phyloP scores from a whole-genome alignment of 1,140 invertebrate species.

The Drosophila dunni region DNA sequence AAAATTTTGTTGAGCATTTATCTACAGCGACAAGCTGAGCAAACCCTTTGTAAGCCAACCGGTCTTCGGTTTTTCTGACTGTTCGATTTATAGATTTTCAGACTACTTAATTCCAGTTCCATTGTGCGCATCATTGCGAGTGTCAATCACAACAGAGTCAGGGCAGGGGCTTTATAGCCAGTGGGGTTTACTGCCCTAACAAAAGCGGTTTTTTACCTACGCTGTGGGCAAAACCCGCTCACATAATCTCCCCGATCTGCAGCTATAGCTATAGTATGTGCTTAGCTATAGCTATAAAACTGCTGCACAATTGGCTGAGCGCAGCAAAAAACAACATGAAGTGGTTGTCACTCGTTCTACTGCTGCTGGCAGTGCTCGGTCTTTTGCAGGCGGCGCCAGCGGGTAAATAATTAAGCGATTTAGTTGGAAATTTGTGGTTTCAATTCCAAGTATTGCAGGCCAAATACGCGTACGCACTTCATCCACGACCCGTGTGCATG shows the following conservation, averaged over 20 bases:
- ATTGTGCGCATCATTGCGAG: no score
- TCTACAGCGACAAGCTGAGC: no score
- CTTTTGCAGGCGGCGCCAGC: constrained; percentile 21
- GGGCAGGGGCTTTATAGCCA: no score
- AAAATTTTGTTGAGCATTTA: no score
- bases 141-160: no score
- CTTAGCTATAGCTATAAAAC: constrained; percentile 9
- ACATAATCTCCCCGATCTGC: background rate
- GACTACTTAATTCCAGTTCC: no score
- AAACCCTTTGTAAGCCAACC: no score
- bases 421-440: background rate
- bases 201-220: background rate
- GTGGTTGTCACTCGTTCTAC: constrained; percentile 20
- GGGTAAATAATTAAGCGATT: constrained; percentile 1
- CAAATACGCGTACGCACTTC: constrained; percentile 33
- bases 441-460: constrained; percentile 7
- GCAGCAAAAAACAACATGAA: constrained; percentile 26
- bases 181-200: no score
- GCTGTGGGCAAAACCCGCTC: constrained; percentile 3
- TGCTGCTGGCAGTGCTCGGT: constrained; percentile 14
- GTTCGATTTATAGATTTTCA: no score
- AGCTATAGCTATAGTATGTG: background rate
- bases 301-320: background rate
- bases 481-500: background rate
- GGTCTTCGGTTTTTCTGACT: no score